phyloP scores from a whole-genome alignment of 1,140 invertebrate genomes.

The Acromyrmex charruanus region DNA sequence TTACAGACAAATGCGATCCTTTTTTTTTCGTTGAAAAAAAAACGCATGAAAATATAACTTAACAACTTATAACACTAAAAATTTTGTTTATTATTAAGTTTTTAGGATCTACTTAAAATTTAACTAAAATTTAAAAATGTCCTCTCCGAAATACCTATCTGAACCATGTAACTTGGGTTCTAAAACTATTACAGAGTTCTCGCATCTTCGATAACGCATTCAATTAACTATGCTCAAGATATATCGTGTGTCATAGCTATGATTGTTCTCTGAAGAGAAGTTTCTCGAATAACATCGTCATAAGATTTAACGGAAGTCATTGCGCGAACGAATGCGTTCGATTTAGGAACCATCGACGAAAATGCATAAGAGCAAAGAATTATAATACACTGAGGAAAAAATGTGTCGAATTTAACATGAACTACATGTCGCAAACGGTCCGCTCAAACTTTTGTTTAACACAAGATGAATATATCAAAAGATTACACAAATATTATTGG shows the following conservation, averaged over 20 bases:
- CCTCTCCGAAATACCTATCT: not conserved
- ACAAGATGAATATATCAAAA: too few species aligned
- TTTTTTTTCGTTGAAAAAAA: conserved; percentile 8
- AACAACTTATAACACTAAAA: conserved; percentile 22
- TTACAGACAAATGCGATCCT: conserved; percentile 15
- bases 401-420: too few species aligned
- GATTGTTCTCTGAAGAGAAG: not conserved
- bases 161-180: not conserved
- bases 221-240: conserved; percentile 3
- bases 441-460: too few species aligned
- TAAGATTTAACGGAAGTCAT: conserved; percentile 2
- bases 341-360: conserved; percentile 9
- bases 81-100: conserved; percentile 31
- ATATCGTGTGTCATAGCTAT: not conserved
- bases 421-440: too few species aligned
- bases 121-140: conserved; percentile 33
- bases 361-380: not conserved
- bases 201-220: conserved; percentile 11
- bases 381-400: not conserved
- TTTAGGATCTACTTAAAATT: conserved; percentile 39
- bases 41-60: conserved; percentile 33
- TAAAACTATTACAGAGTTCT: conserved; percentile 14
- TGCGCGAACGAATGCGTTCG: not conserved
- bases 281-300: not conserved
- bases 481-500: too few species aligned